A percentile compares a stretch with the other conserved stretches of the same genome.
Evolutionary conservation across 1,140 invertebrate genomes (phyloP).

Genomic region (Sitobion miscanthi): DNA sequence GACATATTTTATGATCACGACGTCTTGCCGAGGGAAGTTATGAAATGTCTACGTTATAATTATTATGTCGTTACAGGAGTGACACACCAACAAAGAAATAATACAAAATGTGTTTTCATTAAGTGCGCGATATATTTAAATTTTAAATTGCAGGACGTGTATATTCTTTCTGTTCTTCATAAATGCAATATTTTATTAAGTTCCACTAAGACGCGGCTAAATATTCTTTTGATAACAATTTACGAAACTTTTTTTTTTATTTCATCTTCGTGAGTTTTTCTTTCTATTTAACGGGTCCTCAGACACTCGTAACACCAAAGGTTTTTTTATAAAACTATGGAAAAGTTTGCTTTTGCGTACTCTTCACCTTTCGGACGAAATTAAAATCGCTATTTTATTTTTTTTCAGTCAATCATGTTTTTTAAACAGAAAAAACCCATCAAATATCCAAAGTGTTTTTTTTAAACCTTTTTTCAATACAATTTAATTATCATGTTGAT

Average conservation of each 20-base stretch:
- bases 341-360: background rate
- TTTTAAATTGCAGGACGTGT: background rate
- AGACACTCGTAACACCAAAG: constrained; percentile 6
- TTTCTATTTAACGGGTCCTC: background rate
- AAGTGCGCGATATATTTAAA: background rate
- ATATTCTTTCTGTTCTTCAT: background rate
- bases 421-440: background rate
- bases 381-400: background rate
- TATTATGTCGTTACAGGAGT: background rate
- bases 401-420: constrained; percentile 24
- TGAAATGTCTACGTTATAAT: background rate
- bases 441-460: background rate
- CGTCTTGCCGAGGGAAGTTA: background rate
- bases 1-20: background rate
- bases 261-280: background rate
- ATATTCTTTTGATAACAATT: constrained; percentile 38
- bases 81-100: background rate
- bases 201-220: background rate
- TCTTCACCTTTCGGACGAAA: background rate
- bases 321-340: background rate
- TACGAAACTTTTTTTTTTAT: constrained; percentile 11
- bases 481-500: constrained; percentile 8
- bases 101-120: background rate
- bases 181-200: background rate
- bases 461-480: background rate